These are phyloP conservation scores for Gadus macrocephalus DNA, from an alignment of 2,113 vertebrate species.

Conservation along the genomic window DNA sequence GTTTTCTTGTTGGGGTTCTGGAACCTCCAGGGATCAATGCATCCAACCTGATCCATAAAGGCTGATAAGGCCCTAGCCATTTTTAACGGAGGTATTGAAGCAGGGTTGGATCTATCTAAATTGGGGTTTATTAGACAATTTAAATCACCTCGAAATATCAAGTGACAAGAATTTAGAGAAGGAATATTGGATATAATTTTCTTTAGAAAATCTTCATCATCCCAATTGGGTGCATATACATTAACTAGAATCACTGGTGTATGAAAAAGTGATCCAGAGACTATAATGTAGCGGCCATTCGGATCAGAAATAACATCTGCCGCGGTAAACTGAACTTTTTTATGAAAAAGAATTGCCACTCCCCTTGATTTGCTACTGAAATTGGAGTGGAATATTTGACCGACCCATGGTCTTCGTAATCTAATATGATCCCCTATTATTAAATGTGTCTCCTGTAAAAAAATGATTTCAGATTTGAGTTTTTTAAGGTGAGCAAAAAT, in stretches of 20 bases:
- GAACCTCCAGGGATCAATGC: conserved; percentile 2
- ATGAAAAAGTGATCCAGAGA: neutral
- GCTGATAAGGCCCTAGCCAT: neutral
- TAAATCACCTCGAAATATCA: neutral
- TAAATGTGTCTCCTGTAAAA: neutral
- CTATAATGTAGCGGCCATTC: neutral
- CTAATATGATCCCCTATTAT: conserved; percentile 6
- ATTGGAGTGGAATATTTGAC: conserved; percentile 8
- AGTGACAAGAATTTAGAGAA: neutral
- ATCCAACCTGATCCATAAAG: conserved; percentile 12
- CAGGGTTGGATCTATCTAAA: neutral
- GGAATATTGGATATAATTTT: neutral
- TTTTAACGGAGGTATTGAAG: neutral
- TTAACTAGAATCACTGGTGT: conserved; percentile 1
- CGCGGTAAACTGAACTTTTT: no score
- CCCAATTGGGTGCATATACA: neutral
- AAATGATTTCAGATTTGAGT: neutral
- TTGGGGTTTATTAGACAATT: neutral
- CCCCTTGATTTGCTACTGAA: neutral
- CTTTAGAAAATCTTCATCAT: neutral
- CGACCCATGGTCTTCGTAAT: conserved; percentile 6
- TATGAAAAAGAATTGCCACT: neutral
- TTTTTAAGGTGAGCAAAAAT: no score
- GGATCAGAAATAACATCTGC: neutral
- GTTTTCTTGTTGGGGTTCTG: neutral